Base-by-base conservation (phyloP, 2,888 invertebrate species). In the Cryptus viduatorius region DNA sequence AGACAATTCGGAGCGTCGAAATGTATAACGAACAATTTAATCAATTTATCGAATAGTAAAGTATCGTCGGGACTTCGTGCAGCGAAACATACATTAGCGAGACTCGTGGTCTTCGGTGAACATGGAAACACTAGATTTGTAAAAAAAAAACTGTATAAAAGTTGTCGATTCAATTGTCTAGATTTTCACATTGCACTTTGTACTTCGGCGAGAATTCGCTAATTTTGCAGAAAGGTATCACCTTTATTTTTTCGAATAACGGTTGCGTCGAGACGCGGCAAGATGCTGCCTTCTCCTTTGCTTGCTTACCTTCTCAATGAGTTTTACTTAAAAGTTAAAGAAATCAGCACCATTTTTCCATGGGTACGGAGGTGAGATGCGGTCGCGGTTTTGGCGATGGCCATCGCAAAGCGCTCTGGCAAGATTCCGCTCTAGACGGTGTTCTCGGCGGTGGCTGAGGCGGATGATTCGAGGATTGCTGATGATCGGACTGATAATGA, bases 291-390 rank as follows among this genome's bases (percentile, higher is more conserved):
- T 53, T 16, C 0, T 56, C 10, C 56, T 8, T 56, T 10, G 19
- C 19, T 56, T 10, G 19, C 19, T 19, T 56, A 37, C 48, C 4
- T 59, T 53, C 29, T 31, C 69, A 31, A 56, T 5, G 42, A 53
- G 61, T 79, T 24, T 46, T 10, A 19, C 59, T 31, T 24, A 56
- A n/a, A 37, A 61, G 1, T 8, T 16, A 10, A 19, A 56, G 24
- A 48, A 77, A 46, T 92, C 84, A 93, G 77, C 93, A 93, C 93
- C 93, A 93, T 79, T 93, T 93, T 77, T 93, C 93, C 89, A 92
- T 90, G 0, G 92, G 88, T 19, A 92, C 88, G 1, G 93, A 88
- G 31, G 92, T 89, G n/a, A 93, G 88, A 81, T 93, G 92, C 8
- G 93, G 89, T 68, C 92, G 88, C 0, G 93, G 90, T 83, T 93